phyloP scores from a whole-genome alignment of 2,113 vertebrate species.

The Phalacrocorax carbo region DNA sequence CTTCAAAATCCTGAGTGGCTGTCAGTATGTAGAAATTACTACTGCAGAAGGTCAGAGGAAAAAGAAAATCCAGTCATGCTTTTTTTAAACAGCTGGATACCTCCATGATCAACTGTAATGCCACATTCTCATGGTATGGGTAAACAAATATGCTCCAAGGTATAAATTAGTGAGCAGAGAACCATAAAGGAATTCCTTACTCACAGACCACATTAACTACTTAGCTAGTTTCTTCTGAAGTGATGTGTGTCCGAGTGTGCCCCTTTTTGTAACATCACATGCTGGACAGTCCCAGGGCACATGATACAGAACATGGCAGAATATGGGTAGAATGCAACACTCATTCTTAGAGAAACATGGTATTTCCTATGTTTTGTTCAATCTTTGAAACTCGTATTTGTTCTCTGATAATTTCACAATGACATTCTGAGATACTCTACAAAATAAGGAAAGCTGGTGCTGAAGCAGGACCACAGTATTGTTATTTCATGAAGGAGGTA shows the following conservation, averaged over 20 bases:
- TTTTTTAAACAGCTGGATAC: not conserved
- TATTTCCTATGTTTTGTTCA: not conserved
- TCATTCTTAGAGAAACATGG: not conserved
- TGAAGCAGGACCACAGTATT: not conserved
- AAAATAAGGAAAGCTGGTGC: not conserved
- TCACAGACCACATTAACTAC: not conserved
- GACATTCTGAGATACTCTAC: not conserved
- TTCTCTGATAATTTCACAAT: not conserved
- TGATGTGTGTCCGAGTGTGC: not conserved
- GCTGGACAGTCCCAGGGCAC: not conserved
- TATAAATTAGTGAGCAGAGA: not conserved
- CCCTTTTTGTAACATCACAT: not conserved
- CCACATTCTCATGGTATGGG: accelerated
- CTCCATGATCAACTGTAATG: not conserved
- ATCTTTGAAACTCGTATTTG: not conserved
- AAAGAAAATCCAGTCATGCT: not conserved
- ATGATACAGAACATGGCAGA: not conserved
- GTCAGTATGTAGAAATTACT: not conserved
- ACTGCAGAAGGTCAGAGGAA: not conserved
- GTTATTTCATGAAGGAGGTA: not conserved
- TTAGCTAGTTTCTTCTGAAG: not conserved
- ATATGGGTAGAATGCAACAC: accelerated
- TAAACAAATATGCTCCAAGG: not conserved
- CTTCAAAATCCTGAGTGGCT: not conserved
- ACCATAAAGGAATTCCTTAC: not conserved